Percentiles rank a stretch among this genome's conserved stretches.
Conservation (phyloP, 2,797 vertebrate genomes). For the Takifugu rubripes region DNA sequence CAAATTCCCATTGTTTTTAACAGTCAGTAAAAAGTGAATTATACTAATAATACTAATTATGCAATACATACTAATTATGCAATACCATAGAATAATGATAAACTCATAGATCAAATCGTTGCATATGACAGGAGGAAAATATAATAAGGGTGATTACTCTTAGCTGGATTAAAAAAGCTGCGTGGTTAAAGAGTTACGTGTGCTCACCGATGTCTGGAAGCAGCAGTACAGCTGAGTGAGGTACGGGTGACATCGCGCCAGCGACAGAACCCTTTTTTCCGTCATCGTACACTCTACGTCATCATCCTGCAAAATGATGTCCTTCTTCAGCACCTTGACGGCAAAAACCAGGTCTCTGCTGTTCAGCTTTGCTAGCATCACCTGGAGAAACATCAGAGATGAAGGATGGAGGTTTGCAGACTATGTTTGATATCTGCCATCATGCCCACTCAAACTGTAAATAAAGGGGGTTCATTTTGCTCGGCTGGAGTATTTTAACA, state of each 20-base stretch:
- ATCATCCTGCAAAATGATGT: constrained; percentile 95
- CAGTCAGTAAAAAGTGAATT: no score
- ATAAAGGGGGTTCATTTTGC: no score
- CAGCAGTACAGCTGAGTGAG: constrained; percentile 97
- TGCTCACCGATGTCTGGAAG: constrained; percentile 90
- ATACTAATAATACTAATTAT: no score
- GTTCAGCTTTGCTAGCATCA: constrained; percentile 91
- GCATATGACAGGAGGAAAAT: no score
- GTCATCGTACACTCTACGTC: constrained; percentile 98
- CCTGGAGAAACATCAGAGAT: constrained; percentile 72
- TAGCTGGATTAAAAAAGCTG: neutral
- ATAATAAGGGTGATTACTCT: no score
- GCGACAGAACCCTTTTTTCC: constrained; percentile 90
- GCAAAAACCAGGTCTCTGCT: constrained; percentile 84
- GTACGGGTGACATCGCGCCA: constrained; percentile 91
- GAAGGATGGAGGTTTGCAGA: neutral
- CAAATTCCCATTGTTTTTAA: neutral
- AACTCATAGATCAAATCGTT: no score
- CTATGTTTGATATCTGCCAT: neutral
- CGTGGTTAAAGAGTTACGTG: constrained; percentile 3
- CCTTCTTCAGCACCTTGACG: constrained; percentile 96
- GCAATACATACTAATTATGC: no score
- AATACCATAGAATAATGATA: no score
- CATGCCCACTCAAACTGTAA: no score
- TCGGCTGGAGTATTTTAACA: no score